phyloP scores from a whole-genome alignment of 1,140 invertebrate genomes.

The Drosophila pandora region DNA sequence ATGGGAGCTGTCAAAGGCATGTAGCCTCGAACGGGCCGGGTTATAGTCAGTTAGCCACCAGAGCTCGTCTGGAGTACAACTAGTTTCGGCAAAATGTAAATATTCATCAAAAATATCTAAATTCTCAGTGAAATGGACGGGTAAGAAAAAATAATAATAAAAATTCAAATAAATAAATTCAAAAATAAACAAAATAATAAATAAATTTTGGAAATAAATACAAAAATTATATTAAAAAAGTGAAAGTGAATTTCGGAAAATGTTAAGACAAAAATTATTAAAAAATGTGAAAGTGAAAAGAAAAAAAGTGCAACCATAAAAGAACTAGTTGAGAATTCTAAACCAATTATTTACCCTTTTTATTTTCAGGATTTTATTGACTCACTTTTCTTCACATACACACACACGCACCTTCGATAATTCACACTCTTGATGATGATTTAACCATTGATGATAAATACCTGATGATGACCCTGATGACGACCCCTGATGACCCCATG shows the following conservation, averaged over 20 bases:
- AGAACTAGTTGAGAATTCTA: too few relatives aligned
- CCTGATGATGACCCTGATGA: not conserved
- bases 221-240: too few relatives aligned
- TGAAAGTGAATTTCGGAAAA: too few relatives aligned
- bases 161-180: not conserved
- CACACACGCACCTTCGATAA: not conserved
- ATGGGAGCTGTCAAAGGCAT: not conserved
- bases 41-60: slow-evolving; percentile 22
- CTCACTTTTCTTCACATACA: not conserved
- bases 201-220: too few relatives aligned
- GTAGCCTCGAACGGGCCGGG: too few relatives aligned
- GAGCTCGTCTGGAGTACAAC: slow-evolving; percentile 25
- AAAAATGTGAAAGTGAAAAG: too few relatives aligned
- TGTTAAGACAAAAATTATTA: too few relatives aligned
- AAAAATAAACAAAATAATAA: slow-evolving; percentile 3
- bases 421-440: not conserved
- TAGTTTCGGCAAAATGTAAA: not conserved
- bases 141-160: slow-evolving; percentile 1
- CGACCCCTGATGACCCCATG: too few relatives aligned
- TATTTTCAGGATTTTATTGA: not conserved
- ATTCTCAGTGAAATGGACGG: slow-evolving; percentile 5
- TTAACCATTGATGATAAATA: not conserved
- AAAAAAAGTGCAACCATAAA: too few relatives aligned
- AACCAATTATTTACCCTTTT: too few relatives aligned
- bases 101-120: not conserved